These are phyloP conservation scores for Scaptomyza montana DNA, from an alignment of 1,140 invertebrate species.

Conservation along the genomic window DNA sequence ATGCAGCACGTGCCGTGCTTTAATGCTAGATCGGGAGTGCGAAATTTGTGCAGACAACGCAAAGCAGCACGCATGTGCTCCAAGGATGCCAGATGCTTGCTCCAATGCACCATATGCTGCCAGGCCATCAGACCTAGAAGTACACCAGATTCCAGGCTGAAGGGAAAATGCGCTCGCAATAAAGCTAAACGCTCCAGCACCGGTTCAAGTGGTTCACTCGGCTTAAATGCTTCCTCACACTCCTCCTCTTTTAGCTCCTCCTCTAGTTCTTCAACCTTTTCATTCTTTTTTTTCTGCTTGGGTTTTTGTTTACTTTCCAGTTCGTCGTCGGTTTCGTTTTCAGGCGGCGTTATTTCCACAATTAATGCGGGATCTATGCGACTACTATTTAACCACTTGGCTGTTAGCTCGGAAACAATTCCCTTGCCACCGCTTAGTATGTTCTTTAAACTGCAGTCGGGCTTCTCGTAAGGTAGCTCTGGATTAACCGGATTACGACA, in stretches of 20 bases:
- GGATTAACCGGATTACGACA: slow-evolving; percentile 79
- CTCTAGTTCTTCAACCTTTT: slow-evolving; percentile 12
- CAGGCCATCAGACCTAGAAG: slow-evolving; percentile 94
- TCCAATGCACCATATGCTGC: slow-evolving; percentile 95
- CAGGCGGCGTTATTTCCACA: slow-evolving; percentile 63
- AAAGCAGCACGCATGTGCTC: slow-evolving; percentile 87
- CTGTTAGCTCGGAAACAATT: slow-evolving; percentile 92
- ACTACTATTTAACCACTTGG: slow-evolving; percentile 90
- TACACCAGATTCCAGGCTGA: slow-evolving; percentile 91
- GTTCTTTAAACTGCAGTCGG: slow-evolving; percentile 89
- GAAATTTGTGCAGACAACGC: slow-evolving; percentile 85
- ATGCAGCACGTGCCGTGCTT: slow-evolving; percentile 91
- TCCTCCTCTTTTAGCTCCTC: slow-evolving; percentile 28
- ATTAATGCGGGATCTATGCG: slow-evolving; percentile 87
- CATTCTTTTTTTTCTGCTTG: neutral
- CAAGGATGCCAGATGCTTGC: slow-evolving; percentile 89
- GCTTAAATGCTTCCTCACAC: slow-evolving; percentile 42
- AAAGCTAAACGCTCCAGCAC: slow-evolving; percentile 86
- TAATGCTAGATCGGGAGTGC: slow-evolving; percentile 86
- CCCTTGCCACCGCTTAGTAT: slow-evolving; percentile 92
- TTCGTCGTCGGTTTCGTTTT: slow-evolving; percentile 49
- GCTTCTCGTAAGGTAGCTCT: slow-evolving; percentile 86
- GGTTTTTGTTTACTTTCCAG: slow-evolving; percentile 17
- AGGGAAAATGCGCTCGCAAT: slow-evolving; percentile 91
- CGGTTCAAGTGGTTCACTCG: slow-evolving; percentile 74